phyloP scores from a whole-genome alignment of 2,888 invertebrate genomes.

The Calephelis perditalis region DNA sequence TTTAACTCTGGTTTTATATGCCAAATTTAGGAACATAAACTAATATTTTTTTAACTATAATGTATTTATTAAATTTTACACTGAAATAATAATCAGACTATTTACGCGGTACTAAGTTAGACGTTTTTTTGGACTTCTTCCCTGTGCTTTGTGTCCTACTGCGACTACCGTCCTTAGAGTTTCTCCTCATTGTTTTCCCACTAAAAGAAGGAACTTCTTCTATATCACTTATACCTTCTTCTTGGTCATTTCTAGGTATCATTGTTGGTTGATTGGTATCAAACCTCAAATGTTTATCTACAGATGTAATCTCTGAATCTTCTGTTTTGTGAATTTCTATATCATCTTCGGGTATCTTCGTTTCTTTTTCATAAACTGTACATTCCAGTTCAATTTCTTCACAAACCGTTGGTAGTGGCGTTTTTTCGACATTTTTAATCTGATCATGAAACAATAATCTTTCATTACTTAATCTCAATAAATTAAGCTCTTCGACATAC shows the following conservation, averaged over 20 bases:
- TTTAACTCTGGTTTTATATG: no score
- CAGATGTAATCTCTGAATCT: not conserved
- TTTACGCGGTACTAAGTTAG: not conserved
- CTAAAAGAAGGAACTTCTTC: not conserved
- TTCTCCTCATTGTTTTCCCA: not conserved
- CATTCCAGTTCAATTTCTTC: conserved; percentile 42
- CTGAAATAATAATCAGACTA: not conserved
- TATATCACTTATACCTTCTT: conserved; percentile 19
- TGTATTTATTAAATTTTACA: not conserved
- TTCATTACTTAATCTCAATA: conserved; percentile 44
- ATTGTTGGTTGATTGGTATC: conserved; percentile 39
- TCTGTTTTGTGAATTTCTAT: not conserved
- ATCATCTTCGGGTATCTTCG: conserved; percentile 18
- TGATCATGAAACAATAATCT: conserved; percentile 27
- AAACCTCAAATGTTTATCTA: conserved; percentile 48
- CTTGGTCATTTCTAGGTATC: conserved; percentile 35
- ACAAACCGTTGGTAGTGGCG: conserved; percentile 12
- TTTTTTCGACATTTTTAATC: conserved; percentile 15
- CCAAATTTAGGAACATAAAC: no score
- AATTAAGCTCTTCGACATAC: conserved; percentile 41
- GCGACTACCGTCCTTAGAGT: not conserved
- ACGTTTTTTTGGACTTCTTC: conserved; percentile 13
- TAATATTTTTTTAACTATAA: no score
- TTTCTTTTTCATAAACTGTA: conserved; percentile 36
- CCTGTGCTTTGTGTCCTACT: not conserved